Base-by-base conservation (phyloP, 2,888 invertebrate genomes). In the Syrista parreyssii region DNA sequence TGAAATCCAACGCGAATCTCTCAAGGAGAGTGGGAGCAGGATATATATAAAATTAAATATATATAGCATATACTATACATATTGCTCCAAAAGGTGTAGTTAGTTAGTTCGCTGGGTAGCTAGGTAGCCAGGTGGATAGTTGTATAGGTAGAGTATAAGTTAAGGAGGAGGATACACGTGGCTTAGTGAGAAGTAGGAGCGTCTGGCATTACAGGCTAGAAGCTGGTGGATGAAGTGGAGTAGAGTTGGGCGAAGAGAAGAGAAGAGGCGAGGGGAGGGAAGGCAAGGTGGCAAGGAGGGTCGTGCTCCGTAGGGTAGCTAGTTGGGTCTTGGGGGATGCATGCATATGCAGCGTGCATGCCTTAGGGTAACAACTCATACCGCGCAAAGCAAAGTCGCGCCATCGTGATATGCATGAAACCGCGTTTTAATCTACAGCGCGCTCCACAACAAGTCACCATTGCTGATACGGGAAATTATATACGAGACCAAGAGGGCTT, bases 261-360 rank as follows among this genome's bases (percentile, higher is more conserved):
- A 76, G 72, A 77, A 75, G 75, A 76, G 77, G 74, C 68, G 75
- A 78, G 80, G 4, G 79, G 68, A 72, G 75, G 75, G 23, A 75
- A 33, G 68, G 36, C 4, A 72, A 55, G 68, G 73, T 71, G 77
- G 68, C 75, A 68, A 69, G 15, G 74, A 55, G 72, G 75, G 68
- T 74, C 75, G 73, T 76, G 71, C 75, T 55, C 73, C 79, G 74
- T 68, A 75, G 77, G 69, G 78, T 72, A 69, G 80, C 82, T 81
- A 36, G 76, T 76, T 68, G 76, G 76, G 77, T 68, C 79, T 79
- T 77, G 75, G 78, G 79, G 80, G 75, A 81, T 80, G 83, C 88
- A 90, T 90, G 90, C 89, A 90, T 90, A 90, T 90, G 89, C 88
- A 90, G 86, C 84, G 86, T 88, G 87, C 88, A 89, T 87, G 88